Conservation (phyloP, 2,888 invertebrate species). For the Lepas anatifera region DNA sequence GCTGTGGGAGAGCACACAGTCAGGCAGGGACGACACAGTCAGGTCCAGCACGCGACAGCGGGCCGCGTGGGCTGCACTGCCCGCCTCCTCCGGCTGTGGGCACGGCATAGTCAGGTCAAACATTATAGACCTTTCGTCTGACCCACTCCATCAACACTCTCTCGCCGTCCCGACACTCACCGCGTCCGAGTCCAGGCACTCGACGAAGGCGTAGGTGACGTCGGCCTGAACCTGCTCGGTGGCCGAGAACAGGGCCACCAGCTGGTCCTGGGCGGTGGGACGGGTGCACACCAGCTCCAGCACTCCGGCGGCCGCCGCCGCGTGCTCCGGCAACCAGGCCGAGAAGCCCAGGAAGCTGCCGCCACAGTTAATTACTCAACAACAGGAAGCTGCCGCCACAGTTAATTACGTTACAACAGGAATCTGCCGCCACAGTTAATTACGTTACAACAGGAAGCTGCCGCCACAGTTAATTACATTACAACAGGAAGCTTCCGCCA, state of each 20-base stretch:
- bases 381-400: no score
- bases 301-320: conserved; percentile 54
- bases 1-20: no score
- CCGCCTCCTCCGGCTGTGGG: background rate
- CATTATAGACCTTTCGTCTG: no score
- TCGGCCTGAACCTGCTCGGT: conserved; percentile 45
- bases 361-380: no score
- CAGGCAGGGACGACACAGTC: no score
- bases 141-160: no score
- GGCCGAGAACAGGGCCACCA: conserved; percentile 58
- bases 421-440: no score
- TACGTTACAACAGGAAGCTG: no score
- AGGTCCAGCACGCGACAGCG: conserved; percentile 46
- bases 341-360: conserved; percentile 39
- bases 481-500: no score
- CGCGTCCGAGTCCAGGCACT: conserved; percentile 52
- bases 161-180: no score
- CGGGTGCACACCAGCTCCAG: conserved; percentile 49
- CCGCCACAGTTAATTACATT: no score
- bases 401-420: no score
- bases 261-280: conserved; percentile 52
- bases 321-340: conserved; percentile 50
- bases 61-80: background rate
- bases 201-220: conserved; percentile 71
- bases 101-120: background rate